Conservation (phyloP, 1,140 invertebrate genomes). For the Papilio helenus region DNA sequence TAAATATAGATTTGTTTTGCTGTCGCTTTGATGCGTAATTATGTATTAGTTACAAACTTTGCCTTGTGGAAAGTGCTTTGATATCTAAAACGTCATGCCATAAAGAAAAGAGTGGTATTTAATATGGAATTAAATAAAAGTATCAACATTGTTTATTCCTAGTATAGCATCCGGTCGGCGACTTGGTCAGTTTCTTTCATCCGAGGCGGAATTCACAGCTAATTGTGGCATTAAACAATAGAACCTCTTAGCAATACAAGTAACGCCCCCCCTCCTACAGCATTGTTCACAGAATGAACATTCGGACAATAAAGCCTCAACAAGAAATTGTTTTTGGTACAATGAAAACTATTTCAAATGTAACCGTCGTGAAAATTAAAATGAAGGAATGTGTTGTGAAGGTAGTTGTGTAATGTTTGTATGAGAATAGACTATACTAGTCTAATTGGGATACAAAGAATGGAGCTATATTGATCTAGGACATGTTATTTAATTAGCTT, state of each 20-base stretch:
- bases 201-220: conserved; percentile 69
- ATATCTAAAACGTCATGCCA: neutral
- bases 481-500: too few relatives aligned
- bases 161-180: conserved; percentile 53
- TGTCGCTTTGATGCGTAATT: too few relatives aligned
- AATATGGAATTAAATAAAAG: conserved; percentile 33
- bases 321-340: conserved; percentile 60
- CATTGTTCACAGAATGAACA: conserved; percentile 65
- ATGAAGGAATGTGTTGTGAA: conserved; percentile 33
- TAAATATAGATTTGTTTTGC: too few relatives aligned
- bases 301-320: conserved; percentile 66
- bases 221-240: conserved; percentile 82
- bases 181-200: conserved; percentile 80
- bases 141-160: conserved; percentile 51
- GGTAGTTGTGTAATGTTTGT: conserved; percentile 25
- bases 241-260: conserved; percentile 77
- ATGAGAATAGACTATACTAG: neutral
- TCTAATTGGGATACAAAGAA: neutral
- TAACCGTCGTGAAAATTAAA: conserved; percentile 40
- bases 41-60: too few relatives aligned
- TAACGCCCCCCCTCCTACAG: conserved; percentile 62
- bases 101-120: neutral
- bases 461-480: neutral
- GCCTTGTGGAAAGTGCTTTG: neutral
- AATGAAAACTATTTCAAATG: conserved; percentile 41